These are phyloP conservation scores for Stylophora pistillata DNA, from an alignment of 64 coral and sea anemone species.

Conservation along the genomic window DNA sequence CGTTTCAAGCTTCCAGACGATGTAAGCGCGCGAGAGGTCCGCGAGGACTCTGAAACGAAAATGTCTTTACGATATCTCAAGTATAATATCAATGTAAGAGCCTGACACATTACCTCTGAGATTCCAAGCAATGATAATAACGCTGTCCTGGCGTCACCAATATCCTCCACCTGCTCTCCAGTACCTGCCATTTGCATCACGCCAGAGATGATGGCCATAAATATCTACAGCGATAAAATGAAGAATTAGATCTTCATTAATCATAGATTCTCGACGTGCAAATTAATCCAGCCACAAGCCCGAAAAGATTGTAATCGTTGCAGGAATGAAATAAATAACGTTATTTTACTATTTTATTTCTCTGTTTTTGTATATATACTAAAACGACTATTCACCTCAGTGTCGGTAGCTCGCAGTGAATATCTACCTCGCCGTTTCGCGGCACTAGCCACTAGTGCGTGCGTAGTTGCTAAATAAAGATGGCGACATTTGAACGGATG, in stretches of 20 bases:
- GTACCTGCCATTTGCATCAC: constrained; percentile 89
- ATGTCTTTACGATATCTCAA: no score
- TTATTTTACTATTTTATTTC: no score
- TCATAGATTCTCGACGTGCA: neutral
- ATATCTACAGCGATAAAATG: constrained; percentile 47
- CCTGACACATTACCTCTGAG: constrained; percentile 30
- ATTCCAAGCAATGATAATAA: constrained; percentile 48
- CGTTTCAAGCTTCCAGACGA: no score
- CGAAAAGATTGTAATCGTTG: no score
- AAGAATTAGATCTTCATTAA: neutral
- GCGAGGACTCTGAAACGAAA: no score
- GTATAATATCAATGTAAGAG: neutral
- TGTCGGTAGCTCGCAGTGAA: no score
- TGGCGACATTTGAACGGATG: neutral
- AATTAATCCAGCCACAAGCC: neutral
- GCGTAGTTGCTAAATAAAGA: neutral
- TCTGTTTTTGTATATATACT: no score
- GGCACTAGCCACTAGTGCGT: no score
- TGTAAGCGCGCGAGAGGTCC: no score
- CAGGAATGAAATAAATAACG: no score
- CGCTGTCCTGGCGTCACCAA: constrained; percentile 34
- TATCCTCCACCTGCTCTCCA: constrained; percentile 59
- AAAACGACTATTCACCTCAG: no score
- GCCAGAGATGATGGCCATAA: constrained; percentile 87
- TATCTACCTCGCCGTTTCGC: no score